Evolutionary conservation across 1,140 invertebrate genomes (phyloP).

Genomic region (Apis dorsata): DNA sequence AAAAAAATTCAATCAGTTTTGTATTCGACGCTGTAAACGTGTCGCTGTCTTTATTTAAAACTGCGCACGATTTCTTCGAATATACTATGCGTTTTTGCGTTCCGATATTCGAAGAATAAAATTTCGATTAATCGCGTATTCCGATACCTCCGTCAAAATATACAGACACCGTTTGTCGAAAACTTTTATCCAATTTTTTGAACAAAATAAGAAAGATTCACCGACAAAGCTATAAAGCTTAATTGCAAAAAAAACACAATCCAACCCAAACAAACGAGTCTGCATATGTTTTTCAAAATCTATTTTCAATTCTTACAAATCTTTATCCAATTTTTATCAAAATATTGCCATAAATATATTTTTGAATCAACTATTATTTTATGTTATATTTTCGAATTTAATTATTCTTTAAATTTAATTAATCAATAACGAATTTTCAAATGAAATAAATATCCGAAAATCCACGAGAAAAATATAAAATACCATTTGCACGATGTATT

Average conservation of each 20-base stretch:
- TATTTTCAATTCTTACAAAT: neutral
- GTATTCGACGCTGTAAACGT: constrained; percentile 42
- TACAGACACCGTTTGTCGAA: neutral
- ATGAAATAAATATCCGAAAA: neutral
- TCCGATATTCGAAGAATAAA: neutral
- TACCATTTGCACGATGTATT: neutral
- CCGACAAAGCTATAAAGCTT: neutral
- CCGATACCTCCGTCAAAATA: neutral
- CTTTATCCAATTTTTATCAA: neutral
- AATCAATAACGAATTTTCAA: neutral
- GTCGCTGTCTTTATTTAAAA: constrained; percentile 35
- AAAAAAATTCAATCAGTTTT: constrained; percentile 46
- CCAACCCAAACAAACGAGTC: neutral
- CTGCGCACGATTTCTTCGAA: constrained; percentile 16
- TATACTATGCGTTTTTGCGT: neutral
- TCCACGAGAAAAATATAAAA: neutral
- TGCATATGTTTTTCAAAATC: constrained; percentile 5
- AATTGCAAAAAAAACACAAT: constrained; percentile 14
- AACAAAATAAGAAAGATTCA: neutral
- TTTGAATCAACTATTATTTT: neutral
- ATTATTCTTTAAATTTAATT: neutral
- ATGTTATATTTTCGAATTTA: neutral
- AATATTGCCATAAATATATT: neutral
- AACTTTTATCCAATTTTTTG: neutral
- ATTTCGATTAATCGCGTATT: neutral